phyloP scores from a whole-genome alignment of 2,113 vertebrate genomes.

The Tenebrosternarchus preto region DNA sequence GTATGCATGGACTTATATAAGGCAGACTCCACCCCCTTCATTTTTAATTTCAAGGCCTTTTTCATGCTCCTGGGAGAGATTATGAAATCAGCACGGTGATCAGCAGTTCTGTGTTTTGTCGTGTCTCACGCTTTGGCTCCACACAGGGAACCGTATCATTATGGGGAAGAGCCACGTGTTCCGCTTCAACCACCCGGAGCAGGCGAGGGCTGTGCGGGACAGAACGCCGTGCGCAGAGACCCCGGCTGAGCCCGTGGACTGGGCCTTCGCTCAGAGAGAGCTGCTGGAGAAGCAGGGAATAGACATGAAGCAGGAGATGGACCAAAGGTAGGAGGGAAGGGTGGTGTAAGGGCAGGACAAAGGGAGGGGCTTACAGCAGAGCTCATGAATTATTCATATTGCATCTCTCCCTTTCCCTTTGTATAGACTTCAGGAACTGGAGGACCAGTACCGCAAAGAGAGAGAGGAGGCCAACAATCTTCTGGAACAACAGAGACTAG shows the following conservation, averaged over 20 bases:
- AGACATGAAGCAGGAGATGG: slow-evolving; percentile 99
- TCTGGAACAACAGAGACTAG: slow-evolving; percentile 95
- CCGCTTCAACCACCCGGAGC: slow-evolving; percentile 97
- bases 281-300: slow-evolving; percentile 97
- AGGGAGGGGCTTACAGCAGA: not conserved
- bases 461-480: slow-evolving; percentile 93
- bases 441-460: slow-evolving; percentile 94
- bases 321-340: slow-evolving; percentile 82
- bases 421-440: slow-evolving; percentile 92
- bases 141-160: slow-evolving; percentile 93
- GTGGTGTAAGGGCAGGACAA: not conserved
- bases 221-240: slow-evolving; percentile 89
- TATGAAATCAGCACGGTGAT: too few relatives aligned
- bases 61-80: too few relatives aligned
- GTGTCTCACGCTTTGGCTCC: not conserved
- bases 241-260: slow-evolving; percentile 89
- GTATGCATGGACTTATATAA: too few relatives aligned
- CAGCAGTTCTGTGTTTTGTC: not conserved
- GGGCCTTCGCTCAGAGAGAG: slow-evolving; percentile 95
- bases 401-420: not conserved
- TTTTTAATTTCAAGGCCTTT: too few relatives aligned
- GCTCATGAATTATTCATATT: slow-evolving; percentile 24
- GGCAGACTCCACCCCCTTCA: too few relatives aligned
- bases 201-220: slow-evolving; percentile 92
- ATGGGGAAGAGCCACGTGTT: slow-evolving; percentile 98